Base-by-base conservation (phyloP, 2,797 vertebrate species). In the Babyrousa celebensis region DNA sequence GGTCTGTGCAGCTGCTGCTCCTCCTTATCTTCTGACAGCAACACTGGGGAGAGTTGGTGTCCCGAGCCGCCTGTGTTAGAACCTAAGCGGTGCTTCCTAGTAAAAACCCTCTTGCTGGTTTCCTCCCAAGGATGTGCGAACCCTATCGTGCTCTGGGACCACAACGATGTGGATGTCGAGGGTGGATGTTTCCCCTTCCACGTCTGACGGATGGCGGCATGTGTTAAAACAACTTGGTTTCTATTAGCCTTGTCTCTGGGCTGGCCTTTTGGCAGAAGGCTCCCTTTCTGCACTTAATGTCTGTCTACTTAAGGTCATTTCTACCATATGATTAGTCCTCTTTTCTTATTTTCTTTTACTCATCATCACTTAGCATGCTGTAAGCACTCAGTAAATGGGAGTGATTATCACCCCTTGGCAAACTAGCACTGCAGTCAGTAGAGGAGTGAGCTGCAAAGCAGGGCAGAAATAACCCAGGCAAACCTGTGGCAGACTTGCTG, bases 31-130 rank as follows among this genome's bases (percentile, higher is more conserved):
- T 48, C 21, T 10, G 2, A 14, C 3, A 15, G 10, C 27, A 32
- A 48, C 15, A 0, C n/a, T 3, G 5, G 8, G 18, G 25, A 67
- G 36, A 27, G n/a, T 36, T 12, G 12, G 21, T 2, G 16, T 9
- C 48, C 83, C 1, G 7, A 40, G 27, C 3, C 16, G 36, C 74
- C 16, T 6, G 0, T 2, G 63, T 68, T 40, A 60, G 67, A 87
- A 32, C n/a, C 29, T 4, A 10, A 90, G 84, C 21, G 56, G 32
- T 12, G 20, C 43, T 77, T 72, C 36, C 4, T 6, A 2, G 71
- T 29, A 58, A 27, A 36, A 29, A 6, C 40, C n/a, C 48, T 21
- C 0, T 8, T 2, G 18, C 71, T 17, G 18, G 15, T 77, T 65
- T 63, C n/a, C 62, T 40, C 43, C 80, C 32, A 0, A n/a, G 27